Conservation (phyloP, 2,888 invertebrate genomes). For the Orthosia gracilis region DNA sequence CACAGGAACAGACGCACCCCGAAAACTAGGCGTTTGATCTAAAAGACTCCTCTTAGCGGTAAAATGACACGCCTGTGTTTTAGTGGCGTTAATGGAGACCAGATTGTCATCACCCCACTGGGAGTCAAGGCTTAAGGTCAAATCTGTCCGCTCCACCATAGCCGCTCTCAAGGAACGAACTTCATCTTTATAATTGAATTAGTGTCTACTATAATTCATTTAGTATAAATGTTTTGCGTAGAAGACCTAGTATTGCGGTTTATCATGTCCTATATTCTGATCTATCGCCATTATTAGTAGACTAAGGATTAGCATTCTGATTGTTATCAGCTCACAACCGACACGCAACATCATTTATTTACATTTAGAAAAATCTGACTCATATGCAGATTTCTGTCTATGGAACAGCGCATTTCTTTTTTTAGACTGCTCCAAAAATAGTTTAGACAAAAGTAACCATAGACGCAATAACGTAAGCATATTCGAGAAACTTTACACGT, state of each 20-base stretch:
- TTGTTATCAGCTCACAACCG: not conserved
- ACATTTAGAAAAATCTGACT: not conserved
- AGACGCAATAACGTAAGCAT: not conserved
- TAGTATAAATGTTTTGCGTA: no score
- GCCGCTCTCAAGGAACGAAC: no score
- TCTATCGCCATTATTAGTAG: not conserved
- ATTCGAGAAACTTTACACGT: slow-evolving; percentile 17
- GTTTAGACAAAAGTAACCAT: not conserved
- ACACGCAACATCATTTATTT: not conserved
- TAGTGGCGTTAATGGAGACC: no score
- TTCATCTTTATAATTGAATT: no score
- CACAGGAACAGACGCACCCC: no score
- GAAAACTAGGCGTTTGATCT: no score
- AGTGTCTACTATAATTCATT: no score
- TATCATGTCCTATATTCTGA: not conserved
- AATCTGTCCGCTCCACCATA: no score
- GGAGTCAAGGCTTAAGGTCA: no score
- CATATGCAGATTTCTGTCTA: not conserved
- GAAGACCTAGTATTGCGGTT: not conserved
- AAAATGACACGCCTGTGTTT: no score
- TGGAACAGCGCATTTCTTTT: not conserved
- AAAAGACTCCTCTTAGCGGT: no score
- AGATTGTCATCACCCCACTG: no score
- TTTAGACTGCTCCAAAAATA: not conserved
- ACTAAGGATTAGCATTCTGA: not conserved